Base-by-base conservation (phyloP, 2,113 vertebrate genomes). In the Hippocampus barbouri region DNA sequence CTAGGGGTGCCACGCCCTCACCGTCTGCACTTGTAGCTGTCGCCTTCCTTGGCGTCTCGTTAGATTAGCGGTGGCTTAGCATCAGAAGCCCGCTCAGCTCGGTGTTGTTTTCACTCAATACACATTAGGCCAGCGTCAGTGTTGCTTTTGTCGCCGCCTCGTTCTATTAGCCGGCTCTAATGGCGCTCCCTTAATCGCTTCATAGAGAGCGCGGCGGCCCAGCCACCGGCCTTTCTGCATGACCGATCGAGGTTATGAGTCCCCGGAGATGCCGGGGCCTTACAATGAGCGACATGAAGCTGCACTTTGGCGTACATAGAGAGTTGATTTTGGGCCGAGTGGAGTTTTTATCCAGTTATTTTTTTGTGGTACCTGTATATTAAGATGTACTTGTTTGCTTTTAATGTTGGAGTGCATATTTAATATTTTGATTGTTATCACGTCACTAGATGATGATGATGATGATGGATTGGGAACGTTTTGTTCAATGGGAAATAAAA, bases 121-220 rank as follows among this genome's bases (percentile, higher is more conserved):
- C 76, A 83, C 85, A 88, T 88, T 88, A 88, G 79, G 71, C 65
- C 63, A 73, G 79, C 67, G 47, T 85, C 82, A 79, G 76, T 47
- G 71, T 85, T 69, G 77, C 86, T 84, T 85, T 85, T 77, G 78
- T 81, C 70, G 77, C 74, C 70, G 80, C 83, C 85, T 89, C 79
- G 79, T 88, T 84, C 82, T 86, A 83, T 89, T 91, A 89, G 83
- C 83, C 56, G 27, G 60, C 76, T 81, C 76, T 87, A 86, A 89
- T 88, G 77, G 81, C 79, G 76, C 82, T 79, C 75, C 80, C 79
- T 69, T 85, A 82, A 87, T 87, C 81, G 85, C 77, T 77, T 83
- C 69, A 66, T 81, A 85, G 83, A 83, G 70, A 74, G 16, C 67
- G 64, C 64, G 30, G 23, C 71, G 80, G 67, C 68, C 76, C 74